Evolutionary conservation across 2,797 vertebrate species (phyloP).

Genomic region (Sebastes taczanowskii): DNA sequence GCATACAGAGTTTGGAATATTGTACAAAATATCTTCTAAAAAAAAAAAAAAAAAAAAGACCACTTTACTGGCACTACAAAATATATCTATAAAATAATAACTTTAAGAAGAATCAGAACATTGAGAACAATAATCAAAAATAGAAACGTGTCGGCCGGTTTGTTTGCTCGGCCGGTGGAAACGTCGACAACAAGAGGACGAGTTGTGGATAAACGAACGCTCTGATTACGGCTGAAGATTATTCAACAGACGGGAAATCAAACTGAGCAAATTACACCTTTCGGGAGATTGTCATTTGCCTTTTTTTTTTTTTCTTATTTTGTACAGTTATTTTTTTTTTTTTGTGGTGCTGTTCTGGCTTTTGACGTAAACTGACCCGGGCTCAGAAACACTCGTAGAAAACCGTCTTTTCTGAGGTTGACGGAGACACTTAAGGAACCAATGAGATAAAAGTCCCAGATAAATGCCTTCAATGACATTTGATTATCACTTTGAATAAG

Average conservation of each 20-base stretch:
- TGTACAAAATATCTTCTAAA: conserved; percentile 74
- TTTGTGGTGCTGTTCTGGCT: conserved; percentile 47
- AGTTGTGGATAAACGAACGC: conserved; percentile 53
- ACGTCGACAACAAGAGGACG: not conserved
- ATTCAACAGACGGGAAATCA: conserved; percentile 57
- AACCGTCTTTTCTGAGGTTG: not conserved
- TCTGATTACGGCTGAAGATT: conserved; percentile 75
- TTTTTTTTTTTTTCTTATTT: conserved; percentile 16
- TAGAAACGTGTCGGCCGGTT: conserved; percentile 60
- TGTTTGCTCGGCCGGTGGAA: conserved; percentile 48
- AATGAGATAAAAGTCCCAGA: not conserved
- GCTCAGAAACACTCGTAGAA: not conserved
- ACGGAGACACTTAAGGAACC: not conserved
- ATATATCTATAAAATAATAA: conserved; percentile 76
- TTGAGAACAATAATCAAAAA: conserved; percentile 60
- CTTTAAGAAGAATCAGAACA: conserved; percentile 61
- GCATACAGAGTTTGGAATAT: conserved; percentile 66
- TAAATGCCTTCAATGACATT: not conserved
- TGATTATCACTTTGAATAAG: conserved; percentile 13
- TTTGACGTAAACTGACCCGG: conserved; percentile 21
- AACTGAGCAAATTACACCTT: conserved; percentile 78
- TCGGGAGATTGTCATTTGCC: conserved; percentile 86
- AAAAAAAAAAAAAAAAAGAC: conserved; percentile 62
- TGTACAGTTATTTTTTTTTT: not conserved
- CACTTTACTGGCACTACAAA: conserved; percentile 78